phyloP scores from a whole-genome alignment of 1,140 invertebrate species.

The Drosophila pallidifrons region DNA sequence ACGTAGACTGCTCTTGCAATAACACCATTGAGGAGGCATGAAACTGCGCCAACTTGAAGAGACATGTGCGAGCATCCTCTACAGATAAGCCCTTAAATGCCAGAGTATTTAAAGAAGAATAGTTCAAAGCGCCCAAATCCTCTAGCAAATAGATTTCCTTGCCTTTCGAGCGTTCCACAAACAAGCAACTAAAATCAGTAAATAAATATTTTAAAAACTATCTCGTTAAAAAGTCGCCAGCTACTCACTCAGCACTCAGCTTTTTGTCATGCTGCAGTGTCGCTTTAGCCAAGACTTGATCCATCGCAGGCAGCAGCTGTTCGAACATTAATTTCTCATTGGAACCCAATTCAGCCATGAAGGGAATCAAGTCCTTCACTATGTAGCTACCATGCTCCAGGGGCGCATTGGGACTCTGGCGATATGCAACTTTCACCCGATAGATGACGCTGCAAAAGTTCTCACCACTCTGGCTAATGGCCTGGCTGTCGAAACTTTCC shows the following conservation, averaged over 20 bases:
- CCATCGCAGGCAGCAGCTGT: constrained; percentile 60
- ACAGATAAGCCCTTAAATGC: constrained; percentile 36
- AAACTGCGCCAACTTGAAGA: constrained; percentile 69
- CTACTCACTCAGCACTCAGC: constrained; percentile 60
- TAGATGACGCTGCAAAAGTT: constrained; percentile 75
- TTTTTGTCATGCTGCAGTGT: constrained; percentile 31
- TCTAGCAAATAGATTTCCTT: constrained; percentile 69
- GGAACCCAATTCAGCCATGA: constrained; percentile 55
- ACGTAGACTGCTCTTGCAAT: constrained; percentile 29
- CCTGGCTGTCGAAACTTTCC: constrained; percentile 41
- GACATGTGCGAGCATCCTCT: constrained; percentile 47
- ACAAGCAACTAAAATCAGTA: constrained; percentile 40
- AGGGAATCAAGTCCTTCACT: constrained; percentile 60
- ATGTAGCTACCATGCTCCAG: constrained; percentile 47
- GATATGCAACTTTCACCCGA: constrained; percentile 54
- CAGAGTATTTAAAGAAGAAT: constrained; percentile 43
- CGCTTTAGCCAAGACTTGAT: constrained; percentile 32
- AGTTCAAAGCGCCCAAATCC: constrained; percentile 57
- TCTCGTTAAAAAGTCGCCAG: neutral
- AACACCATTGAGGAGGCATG: constrained; percentile 72
- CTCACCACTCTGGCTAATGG: constrained; percentile 53
- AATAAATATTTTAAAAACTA: neutral
- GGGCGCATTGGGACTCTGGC: constrained; percentile 24
- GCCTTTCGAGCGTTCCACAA: constrained; percentile 28
- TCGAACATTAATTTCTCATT: constrained; percentile 63